These are phyloP conservation scores for Agrypnia vestita DNA, from an alignment of 1,140 invertebrate species.

Conservation along the genomic window DNA sequence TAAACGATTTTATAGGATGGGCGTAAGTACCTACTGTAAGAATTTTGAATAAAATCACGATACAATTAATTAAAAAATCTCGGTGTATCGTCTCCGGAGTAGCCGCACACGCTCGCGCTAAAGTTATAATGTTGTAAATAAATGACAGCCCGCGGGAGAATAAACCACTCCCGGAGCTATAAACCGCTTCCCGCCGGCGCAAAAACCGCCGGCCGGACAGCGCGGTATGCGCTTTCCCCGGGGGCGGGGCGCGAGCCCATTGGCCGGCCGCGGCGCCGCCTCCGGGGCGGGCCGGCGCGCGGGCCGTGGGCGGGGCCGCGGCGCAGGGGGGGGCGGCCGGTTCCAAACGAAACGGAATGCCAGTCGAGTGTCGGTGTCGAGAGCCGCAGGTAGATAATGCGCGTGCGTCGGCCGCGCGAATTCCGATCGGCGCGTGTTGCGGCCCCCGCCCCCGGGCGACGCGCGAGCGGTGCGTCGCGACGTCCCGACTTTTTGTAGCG, in stretches of 20 bases:
- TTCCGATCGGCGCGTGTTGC: slow-evolving; percentile 49
- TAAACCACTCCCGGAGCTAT: slow-evolving; percentile 56
- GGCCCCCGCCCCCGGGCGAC: slow-evolving; percentile 29
- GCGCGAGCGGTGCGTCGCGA: slow-evolving; percentile 3
- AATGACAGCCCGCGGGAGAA: slow-evolving; percentile 54
- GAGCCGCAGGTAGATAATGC: slow-evolving; percentile 49
- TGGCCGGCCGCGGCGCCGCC: slow-evolving; percentile 14
- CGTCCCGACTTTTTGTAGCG: slow-evolving; percentile 15
- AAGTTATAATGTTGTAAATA: slow-evolving; percentile 59
- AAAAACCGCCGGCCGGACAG: slow-evolving; percentile 44
- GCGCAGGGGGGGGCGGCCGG: slow-evolving; percentile 43
- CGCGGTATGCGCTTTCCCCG: slow-evolving; percentile 32
- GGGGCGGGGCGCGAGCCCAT: slow-evolving; percentile 8
- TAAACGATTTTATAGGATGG: no score
- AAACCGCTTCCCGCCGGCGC: slow-evolving; percentile 48
- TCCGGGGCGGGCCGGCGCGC: slow-evolving; percentile 25
- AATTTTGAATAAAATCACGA: no score
- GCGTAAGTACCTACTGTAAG: slow-evolving; percentile 29
- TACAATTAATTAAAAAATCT: no score
- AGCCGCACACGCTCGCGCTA: slow-evolving; percentile 12
- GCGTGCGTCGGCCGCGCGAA: slow-evolving; percentile 47
- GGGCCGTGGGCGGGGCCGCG: slow-evolving; percentile 17
- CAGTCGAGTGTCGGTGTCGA: slow-evolving; percentile 50
- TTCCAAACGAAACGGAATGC: slow-evolving; percentile 49
- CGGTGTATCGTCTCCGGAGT: no score